phyloP scores from a whole-genome alignment of 2,888 invertebrate genomes.

The Tipula lateralis region DNA sequence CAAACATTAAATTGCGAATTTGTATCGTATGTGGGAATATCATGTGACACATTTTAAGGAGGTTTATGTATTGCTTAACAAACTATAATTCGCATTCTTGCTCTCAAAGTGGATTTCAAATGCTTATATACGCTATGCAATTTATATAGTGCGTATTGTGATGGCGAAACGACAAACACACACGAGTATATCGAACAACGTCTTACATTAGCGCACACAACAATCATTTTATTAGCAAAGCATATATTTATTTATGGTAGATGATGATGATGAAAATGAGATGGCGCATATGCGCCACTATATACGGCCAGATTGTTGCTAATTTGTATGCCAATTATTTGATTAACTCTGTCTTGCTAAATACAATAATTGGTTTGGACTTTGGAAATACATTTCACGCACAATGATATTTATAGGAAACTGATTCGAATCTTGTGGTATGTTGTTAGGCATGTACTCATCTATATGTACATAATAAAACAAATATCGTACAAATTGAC shows the following conservation, averaged over 20 bases:
- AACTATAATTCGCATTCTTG: not conserved
- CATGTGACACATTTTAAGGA: conserved; percentile 1
- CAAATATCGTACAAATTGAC: too few species aligned
- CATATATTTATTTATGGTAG: too few species aligned
- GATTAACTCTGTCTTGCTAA: not conserved
- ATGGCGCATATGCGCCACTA: not conserved
- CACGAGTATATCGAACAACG: not conserved
- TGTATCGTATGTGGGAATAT: not conserved
- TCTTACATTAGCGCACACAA: not conserved
- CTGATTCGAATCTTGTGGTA: too few species aligned
- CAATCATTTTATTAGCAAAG: not conserved
- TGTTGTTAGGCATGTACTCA: too few species aligned
- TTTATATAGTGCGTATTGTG: not conserved
- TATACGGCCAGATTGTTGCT: not conserved
- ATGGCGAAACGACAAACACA: not conserved
- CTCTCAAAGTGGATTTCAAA: not conserved
- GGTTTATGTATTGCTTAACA: not conserved
- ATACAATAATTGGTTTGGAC: not conserved
- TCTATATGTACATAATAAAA: too few species aligned
- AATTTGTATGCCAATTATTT: not conserved
- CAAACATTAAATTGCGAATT: not conserved
- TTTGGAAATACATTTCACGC: too few species aligned
- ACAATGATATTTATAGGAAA: too few species aligned
- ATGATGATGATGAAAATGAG: too few species aligned
- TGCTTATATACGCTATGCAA: not conserved